Evolutionary conservation across 2,797 vertebrate species (phyloP).

Genomic region (Otolemur crassicaudatus): DNA sequence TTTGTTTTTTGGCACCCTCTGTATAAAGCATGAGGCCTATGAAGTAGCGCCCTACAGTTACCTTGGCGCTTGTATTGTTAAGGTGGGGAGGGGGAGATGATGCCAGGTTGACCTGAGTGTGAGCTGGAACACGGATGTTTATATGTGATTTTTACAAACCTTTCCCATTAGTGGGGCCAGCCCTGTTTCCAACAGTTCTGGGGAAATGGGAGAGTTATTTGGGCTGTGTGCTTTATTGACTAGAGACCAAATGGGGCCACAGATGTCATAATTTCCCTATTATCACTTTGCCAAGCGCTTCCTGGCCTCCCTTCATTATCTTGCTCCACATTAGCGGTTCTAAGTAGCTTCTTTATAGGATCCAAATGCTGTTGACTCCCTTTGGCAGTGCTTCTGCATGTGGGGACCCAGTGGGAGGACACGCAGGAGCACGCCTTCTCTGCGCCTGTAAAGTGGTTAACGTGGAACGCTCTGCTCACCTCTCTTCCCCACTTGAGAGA

Average conservation of each 20-base stretch:
- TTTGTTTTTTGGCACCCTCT: too few species aligned
- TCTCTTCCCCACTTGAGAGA: slow-evolving; percentile 57
- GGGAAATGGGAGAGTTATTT: slow-evolving; percentile 52
- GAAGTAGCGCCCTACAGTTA: too few species aligned
- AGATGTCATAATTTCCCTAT: slow-evolving; percentile 65
- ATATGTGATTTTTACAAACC: not conserved
- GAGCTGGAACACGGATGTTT: not conserved
- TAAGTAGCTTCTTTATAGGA: slow-evolving; percentile 74
- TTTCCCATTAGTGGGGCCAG: slow-evolving; percentile 1
- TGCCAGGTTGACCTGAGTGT: not conserved
- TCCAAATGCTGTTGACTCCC: slow-evolving; percentile 42
- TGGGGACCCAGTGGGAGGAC: not conserved
- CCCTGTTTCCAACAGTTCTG: slow-evolving; percentile 43
- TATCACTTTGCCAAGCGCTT: slow-evolving; percentile 12
- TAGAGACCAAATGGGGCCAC: slow-evolving; percentile 60
- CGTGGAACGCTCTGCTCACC: not conserved
- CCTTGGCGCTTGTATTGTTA: not conserved
- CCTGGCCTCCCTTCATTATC: slow-evolving; percentile 68
- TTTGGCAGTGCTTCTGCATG: slow-evolving; percentile 30
- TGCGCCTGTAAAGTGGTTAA: slow-evolving; percentile 36
- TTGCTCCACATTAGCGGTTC: slow-evolving; percentile 59
- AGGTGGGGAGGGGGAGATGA: not conserved
- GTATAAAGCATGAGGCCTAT: not conserved
- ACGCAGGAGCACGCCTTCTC: not conserved
- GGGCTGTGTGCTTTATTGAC: slow-evolving; percentile 65